Conservation (phyloP, 2,113 vertebrate genomes). For the Triplophysa rosa region DNA sequence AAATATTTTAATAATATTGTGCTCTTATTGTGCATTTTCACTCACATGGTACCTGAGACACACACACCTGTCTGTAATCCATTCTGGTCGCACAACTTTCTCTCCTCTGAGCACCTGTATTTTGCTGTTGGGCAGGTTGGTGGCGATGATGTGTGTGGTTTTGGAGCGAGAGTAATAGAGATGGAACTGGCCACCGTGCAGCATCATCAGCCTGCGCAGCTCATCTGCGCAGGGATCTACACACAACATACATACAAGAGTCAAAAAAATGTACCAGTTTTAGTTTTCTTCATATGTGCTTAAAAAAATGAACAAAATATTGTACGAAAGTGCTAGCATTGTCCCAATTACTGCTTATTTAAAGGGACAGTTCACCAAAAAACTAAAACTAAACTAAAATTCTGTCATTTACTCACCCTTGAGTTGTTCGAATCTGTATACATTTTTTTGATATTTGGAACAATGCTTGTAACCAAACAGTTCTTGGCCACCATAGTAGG, state of each 20-base stretch:
- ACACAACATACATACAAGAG: conserved; percentile 31
- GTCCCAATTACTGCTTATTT: no score
- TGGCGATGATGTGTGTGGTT: conserved; percentile 96
- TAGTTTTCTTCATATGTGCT: no score
- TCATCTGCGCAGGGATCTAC: conserved; percentile 93
- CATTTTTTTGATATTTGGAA: no score
- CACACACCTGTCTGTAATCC: conserved; percentile 93
- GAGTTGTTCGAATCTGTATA: no score
- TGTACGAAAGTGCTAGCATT: no score
- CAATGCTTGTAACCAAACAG: no score
- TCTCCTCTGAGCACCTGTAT: conserved; percentile 90
- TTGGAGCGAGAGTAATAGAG: conserved; percentile 92
- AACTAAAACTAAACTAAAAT: no score
- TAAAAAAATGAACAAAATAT: no score
- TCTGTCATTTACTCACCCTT: no score
- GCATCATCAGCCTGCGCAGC: conserved; percentile 91
- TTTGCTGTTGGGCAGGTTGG: conserved; percentile 93
- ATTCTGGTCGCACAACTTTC: conserved; percentile 92
- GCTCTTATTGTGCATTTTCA: neutral
- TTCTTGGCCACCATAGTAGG: no score
- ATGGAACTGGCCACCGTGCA: conserved; percentile 95
- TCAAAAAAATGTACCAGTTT: neutral
- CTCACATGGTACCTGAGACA: neutral
- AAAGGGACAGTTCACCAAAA: no score
- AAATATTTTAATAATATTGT: neutral